Evolutionary conservation across 2,888 invertebrate genomes (phyloP).

Genomic region (Melanostoma scalare): DNA sequence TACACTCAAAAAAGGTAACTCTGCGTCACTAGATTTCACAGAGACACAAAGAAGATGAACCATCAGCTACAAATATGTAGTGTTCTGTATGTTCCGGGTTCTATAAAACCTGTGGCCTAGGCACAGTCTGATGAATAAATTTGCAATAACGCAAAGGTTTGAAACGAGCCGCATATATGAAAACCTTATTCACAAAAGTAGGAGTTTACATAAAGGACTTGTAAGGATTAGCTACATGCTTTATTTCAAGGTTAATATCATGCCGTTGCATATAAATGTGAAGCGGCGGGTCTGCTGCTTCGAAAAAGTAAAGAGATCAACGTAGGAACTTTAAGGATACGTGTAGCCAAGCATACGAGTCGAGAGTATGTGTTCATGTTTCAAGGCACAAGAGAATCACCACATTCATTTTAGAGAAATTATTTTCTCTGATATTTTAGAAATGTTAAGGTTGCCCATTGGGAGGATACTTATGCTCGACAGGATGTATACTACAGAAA

Average conservation of each 20-base stretch:
- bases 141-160: conserved; percentile 36
- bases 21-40: conserved; percentile 13
- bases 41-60: not conserved
- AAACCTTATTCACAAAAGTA: not conserved
- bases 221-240: conserved; percentile 51
- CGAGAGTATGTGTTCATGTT: not conserved
- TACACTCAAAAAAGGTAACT: conserved; percentile 28
- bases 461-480: conserved; percentile 14
- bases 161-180: conserved; percentile 4
- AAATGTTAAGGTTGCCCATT: conserved; percentile 3
- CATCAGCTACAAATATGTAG: not conserved
- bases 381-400: conserved; percentile 2
- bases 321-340: not conserved
- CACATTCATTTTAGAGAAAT: conserved; percentile 9
- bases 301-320: conserved; percentile 25
- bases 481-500: conserved; percentile 1
- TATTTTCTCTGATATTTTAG: not conserved
- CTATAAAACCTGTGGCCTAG: conserved; percentile 1
- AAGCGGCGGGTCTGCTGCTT: conserved; percentile 4
- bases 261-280: conserved; percentile 48
- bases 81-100: conserved; percentile 36
- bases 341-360: too few species aligned
- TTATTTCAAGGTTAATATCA: conserved; percentile 47
- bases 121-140: conserved; percentile 51
- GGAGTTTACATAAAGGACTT: conserved; percentile 23